Conservation (phyloP, 2,797 vertebrate species). For the Scyliorhinus canicula region DNA sequence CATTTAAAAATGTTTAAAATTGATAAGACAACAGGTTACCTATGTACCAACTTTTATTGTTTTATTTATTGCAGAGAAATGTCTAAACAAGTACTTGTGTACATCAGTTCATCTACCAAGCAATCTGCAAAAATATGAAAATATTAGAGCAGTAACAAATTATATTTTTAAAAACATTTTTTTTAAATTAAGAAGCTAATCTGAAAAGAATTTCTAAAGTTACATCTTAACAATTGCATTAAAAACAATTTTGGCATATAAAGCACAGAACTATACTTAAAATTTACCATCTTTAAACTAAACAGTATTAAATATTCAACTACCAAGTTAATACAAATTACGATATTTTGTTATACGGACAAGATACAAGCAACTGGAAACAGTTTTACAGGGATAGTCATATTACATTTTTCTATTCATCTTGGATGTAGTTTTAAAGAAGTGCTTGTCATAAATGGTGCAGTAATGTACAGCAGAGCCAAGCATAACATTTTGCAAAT, state of each 20-base stretch:
- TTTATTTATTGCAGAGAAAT: constrained; percentile 54
- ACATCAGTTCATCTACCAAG: constrained; percentile 44
- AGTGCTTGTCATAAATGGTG: not conserved
- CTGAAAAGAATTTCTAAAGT: constrained; percentile 45
- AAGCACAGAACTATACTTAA: constrained; percentile 11
- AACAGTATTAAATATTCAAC: constrained; percentile 35
- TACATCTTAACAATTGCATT: constrained; percentile 37
- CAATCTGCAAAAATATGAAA: constrained; percentile 53
- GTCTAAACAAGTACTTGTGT: constrained; percentile 47
- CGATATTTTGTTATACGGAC: constrained; percentile 30
- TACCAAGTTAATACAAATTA: constrained; percentile 32
- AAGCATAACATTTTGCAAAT: constrained; percentile 26
- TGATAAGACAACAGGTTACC: not conserved
- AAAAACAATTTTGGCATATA: constrained; percentile 34
- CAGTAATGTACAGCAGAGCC: constrained; percentile 31
- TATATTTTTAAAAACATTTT: constrained; percentile 42
- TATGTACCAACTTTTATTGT: not conserved
- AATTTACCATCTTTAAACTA: constrained; percentile 28
- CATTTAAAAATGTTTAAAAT: not conserved
- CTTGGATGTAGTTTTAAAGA: not conserved
- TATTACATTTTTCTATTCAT: constrained; percentile 7
- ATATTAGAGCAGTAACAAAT: constrained; percentile 37
- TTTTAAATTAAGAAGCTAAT: constrained; percentile 40
- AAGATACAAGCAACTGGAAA: constrained; percentile 17
- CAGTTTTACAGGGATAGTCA: constrained; percentile 15